These are phyloP conservation scores for Belonocnema kinseyi DNA, from an alignment of 1,140 invertebrate genomes.

Conservation along the genomic window DNA sequence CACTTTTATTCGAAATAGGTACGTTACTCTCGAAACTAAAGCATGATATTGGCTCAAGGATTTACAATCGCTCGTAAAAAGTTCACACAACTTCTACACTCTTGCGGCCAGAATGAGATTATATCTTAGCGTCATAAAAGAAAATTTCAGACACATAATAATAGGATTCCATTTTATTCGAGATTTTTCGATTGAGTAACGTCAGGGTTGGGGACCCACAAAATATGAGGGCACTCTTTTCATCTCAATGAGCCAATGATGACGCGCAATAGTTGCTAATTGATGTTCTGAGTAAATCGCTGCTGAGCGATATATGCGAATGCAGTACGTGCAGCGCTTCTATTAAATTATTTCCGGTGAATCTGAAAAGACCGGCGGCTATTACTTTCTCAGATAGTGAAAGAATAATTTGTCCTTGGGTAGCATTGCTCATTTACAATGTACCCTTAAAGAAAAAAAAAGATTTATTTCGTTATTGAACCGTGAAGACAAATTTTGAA, in stretches of 20 bases:
- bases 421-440: no score
- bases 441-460: no score
- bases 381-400: background rate
- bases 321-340: background rate
- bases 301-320: background rate
- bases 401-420: background rate
- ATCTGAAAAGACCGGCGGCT: background rate
- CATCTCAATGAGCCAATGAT: background rate
- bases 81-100: slow-evolving; percentile 13
- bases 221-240: background rate
- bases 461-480: no score
- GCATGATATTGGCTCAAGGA: slow-evolving; percentile 6
- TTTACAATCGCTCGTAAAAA: slow-evolving; percentile 23
- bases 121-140: slow-evolving; percentile 10
- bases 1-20: slow-evolving; percentile 16
- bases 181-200: background rate
- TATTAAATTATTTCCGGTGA: background rate
- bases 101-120: slow-evolving; percentile 10
- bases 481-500: no score
- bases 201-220: background rate
- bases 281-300: background rate
- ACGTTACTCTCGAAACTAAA: slow-evolving; percentile 12
- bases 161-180: slow-evolving; percentile 8
- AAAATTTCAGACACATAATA: background rate
- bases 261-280: background rate